phyloP scores from a whole-genome alignment of 2,797 vertebrate species.

The Phrynocephalus guinanensis region DNA sequence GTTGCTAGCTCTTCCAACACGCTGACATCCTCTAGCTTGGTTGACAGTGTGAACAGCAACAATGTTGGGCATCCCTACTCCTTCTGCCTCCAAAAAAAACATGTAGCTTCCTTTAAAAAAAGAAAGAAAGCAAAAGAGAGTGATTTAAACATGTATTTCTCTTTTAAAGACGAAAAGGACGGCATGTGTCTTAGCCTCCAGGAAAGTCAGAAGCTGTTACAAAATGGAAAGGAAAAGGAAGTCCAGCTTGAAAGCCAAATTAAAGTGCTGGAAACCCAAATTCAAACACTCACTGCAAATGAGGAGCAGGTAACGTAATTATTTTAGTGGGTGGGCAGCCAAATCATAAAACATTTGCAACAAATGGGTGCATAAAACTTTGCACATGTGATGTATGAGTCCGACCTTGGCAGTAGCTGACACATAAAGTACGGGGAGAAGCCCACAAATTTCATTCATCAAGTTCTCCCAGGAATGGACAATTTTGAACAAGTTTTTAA shows the following conservation, averaged over 20 bases:
- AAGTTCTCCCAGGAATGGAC: background rate
- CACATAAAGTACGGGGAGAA: background rate
- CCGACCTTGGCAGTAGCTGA: background rate
- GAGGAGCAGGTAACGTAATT: constrained; percentile 86
- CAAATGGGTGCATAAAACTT: background rate
- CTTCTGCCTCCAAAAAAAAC: background rate
- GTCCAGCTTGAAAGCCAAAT: constrained; percentile 87
- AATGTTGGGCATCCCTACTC: too few relatives aligned
- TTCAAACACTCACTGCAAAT: constrained; percentile 82
- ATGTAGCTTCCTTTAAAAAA: background rate
- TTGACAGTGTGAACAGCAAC: too few relatives aligned
- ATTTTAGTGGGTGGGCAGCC: background rate
- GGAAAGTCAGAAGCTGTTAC: constrained; percentile 87
- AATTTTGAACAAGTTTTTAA: background rate
- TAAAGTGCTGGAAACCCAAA: constrained; percentile 85
- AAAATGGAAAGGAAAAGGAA: constrained; percentile 87
- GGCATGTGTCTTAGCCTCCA: constrained; percentile 86
- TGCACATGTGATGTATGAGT: background rate
- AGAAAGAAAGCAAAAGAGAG: background rate
- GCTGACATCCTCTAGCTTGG: too few relatives aligned
- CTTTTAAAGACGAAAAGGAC: constrained; percentile 89
- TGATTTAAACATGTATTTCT: constrained; percentile 37
- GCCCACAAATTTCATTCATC: background rate
- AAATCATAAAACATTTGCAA: background rate
- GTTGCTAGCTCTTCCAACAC: too few relatives aligned